Evolutionary conservation across 1,140 invertebrate genomes (phyloP).

Genomic region (Campoletis sonorensis): DNA sequence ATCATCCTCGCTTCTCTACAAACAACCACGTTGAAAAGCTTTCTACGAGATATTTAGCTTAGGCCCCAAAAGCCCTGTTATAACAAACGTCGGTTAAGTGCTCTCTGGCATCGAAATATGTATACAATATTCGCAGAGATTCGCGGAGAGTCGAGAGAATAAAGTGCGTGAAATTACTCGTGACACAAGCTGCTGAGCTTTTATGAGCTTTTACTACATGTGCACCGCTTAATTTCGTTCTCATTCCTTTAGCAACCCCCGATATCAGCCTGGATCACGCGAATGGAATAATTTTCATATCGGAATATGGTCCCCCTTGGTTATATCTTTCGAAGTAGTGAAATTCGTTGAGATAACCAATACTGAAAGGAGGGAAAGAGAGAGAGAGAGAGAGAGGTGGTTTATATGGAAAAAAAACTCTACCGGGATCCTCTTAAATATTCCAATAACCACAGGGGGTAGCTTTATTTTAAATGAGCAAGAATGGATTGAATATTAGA

Average conservation of each 20-base stretch:
- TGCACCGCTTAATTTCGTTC: neutral
- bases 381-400: neutral
- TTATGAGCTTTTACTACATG: neutral
- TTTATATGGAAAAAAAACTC: neutral
- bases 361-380: too few relatives aligned
- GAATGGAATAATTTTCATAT: constrained; percentile 33
- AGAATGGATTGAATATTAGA: constrained; percentile 44
- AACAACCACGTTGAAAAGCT: neutral
- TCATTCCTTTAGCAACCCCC: neutral
- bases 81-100: constrained; percentile 20
- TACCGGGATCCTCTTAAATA: constrained; percentile 28
- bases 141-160: neutral
- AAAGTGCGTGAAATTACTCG: constrained; percentile 17
- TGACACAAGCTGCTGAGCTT: neutral
- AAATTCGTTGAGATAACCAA: neutral
- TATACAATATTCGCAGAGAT: neutral
- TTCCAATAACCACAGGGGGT: constrained; percentile 40
- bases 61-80: constrained; percentile 8
- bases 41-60: neutral
- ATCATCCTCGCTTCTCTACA: neutral
- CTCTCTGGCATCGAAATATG: neutral
- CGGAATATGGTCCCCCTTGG: neutral
- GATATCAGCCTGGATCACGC: too few relatives aligned
- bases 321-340: neutral
- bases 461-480: constrained; percentile 43